These are phyloP conservation scores for Gerris lacustris DNA, from an alignment of 2,888 invertebrate species.

Conservation along the genomic window DNA sequence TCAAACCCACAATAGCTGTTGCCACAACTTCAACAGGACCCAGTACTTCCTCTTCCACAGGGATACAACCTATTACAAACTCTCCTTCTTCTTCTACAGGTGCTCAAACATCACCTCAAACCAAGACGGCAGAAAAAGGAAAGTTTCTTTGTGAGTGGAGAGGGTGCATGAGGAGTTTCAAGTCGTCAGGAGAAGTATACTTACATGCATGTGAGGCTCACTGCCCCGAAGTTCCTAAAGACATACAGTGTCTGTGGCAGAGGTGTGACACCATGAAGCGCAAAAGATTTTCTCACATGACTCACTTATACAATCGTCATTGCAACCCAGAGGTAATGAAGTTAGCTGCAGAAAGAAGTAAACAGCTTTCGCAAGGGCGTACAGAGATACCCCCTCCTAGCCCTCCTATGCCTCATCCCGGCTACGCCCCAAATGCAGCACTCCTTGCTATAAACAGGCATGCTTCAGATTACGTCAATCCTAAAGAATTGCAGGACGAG, in stretches of 20 bases:
- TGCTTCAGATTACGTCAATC: conserved; percentile 77
- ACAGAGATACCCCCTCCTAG: conserved; percentile 45
- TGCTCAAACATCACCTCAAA: not conserved
- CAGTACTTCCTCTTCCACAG: not conserved
- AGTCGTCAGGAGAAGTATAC: conserved; percentile 65
- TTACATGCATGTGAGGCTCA: conserved; percentile 77
- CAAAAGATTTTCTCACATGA: conserved; percentile 87
- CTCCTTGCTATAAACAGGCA: conserved; percentile 93
- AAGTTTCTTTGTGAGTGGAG: conserved; percentile 76
- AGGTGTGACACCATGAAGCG: conserved; percentile 79
- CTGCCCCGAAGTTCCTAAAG: conserved; percentile 56
- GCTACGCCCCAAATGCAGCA: conserved; percentile 90
- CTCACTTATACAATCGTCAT: conserved; percentile 91
- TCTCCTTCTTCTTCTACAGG: not conserved
- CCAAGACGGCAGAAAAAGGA: conserved; percentile 23
- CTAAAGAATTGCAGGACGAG: conserved; percentile 86
- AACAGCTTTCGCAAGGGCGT: conserved; percentile 40
- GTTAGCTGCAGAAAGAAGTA: conserved; percentile 52
- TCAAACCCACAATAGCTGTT: not conserved
- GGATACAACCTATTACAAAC: not conserved
- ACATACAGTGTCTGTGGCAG: conserved; percentile 81
- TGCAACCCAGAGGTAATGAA: conserved; percentile 65
- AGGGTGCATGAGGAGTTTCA: conserved; percentile 65
- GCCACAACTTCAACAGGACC: not conserved
- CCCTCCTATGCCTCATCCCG: conserved; percentile 54